Percentiles rank a stretch among this genome's conserved stretches.
These are phyloP conservation scores for Eupristina koningsbergeri DNA, from an alignment of 1,140 invertebrate species.

Conservation along the genomic window DNA sequence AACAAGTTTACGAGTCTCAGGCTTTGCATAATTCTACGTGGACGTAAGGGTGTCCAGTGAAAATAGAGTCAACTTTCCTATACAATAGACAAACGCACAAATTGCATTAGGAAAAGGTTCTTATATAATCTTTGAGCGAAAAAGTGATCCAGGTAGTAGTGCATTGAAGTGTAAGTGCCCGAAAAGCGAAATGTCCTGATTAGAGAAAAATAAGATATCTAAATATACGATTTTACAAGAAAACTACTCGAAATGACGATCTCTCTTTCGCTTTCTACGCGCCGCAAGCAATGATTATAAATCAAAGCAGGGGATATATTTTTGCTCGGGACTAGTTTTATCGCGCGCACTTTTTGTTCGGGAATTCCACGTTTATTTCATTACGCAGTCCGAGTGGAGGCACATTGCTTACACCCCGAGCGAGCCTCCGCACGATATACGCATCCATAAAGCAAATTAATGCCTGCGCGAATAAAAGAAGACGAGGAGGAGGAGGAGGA, in stretches of 20 bases:
- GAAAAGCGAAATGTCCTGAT: background rate
- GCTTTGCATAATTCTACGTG: background rate
- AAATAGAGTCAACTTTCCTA: background rate
- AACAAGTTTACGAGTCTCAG: background rate
- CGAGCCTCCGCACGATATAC: background rate
- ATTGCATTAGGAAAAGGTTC: too few species aligned
- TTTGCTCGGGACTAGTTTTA: conserved; percentile 29
- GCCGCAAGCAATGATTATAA: conserved; percentile 7
- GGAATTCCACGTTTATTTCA: conserved; percentile 38
- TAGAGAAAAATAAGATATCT: background rate
- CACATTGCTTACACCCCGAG: conserved; percentile 36
- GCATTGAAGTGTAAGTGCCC: background rate
- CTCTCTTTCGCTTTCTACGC: background rate
- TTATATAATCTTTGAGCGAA: background rate
- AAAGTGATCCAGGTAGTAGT: background rate
- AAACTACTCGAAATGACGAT: background rate
- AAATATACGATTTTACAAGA: background rate
- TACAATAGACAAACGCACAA: too few species aligned
- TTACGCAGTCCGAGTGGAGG: conserved; percentile 6
- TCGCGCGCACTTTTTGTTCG: conserved; percentile 15
- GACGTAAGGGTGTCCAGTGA: background rate
- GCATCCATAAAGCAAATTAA: conserved; percentile 49
- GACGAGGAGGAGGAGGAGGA: background rate
- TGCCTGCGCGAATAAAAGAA: conserved; percentile 19
- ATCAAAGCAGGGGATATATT: conserved; percentile 24